Base-by-base conservation (phyloP, 2,113 vertebrate species). In the Rattus rattus region DNA sequence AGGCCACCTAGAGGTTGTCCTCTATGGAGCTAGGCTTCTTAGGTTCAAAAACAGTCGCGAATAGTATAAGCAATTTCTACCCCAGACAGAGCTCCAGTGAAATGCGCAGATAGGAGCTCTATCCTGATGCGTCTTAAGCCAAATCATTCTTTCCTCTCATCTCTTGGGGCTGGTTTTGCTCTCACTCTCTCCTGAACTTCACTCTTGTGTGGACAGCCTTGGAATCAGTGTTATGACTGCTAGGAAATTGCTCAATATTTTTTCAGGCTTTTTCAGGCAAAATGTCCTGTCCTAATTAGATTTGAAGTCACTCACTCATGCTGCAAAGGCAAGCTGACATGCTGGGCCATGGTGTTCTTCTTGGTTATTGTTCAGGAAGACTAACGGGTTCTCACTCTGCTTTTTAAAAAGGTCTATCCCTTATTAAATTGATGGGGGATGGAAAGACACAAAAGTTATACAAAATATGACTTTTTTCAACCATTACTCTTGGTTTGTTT, bases 241-340 rank as follows among this genome's bases (percentile, higher is more conserved):
- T 63, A 76, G 89, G 73, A 94, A 95, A 91, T 90, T 94, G 95
- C 89, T 95, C 96, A 88, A 85, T 92, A 93, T 79, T 94, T 95
- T 43, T 94, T 95, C 89, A 93, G 92, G 47, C 92, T 96, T 96
- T 89, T 97, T 96, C 91, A 92, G 94, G 89, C 91, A 97, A 97
- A 98, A 97, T 98, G 92, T 93, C 73, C 83, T 91, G 89, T 63
- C 92, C 73, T 97, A 96, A 98, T 97, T 96, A 97, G 91, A 96
- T 97, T 73, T 97, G 93, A 94, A 97, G 96, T 97, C 96, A 85
- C 76, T 93, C 92, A 92, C 52, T 93, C 69, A 79, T 80, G 75
- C 75, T 96, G 36, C 87, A 97, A 96, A 96, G 43, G 91, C 56
- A 52, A 79, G 77, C 73, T 17, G 26, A 94, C 95, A 93, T 70